Conservation (phyloP, 1,140 invertebrate species). For the Anastatus disparis region DNA sequence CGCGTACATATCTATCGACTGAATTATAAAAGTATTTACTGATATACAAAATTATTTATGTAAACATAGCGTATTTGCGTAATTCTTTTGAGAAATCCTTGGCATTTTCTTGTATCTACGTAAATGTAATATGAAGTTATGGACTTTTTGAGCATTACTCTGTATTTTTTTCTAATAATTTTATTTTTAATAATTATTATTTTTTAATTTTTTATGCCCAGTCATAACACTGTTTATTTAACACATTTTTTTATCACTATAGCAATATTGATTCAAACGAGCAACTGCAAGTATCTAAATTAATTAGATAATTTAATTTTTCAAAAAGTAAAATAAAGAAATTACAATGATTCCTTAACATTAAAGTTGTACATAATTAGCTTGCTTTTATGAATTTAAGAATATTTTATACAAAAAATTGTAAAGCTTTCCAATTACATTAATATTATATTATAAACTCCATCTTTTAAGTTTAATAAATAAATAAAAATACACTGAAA, state of each 20-base stretch:
- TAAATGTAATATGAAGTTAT: constrained; percentile 12
- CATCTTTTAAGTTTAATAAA: constrained; percentile 12
- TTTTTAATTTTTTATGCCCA: not conserved
- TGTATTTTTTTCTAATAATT: not conserved
- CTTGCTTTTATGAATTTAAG: not conserved
- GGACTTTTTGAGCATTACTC: not conserved
- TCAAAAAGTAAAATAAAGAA: not conserved
- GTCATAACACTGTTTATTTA: not conserved
- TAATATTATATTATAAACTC: not conserved
- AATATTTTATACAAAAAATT: constrained; percentile 28
- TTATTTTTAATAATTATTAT: not conserved
- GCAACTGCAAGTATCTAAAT: not conserved
- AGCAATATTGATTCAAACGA: not conserved
- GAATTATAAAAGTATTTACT: constrained; percentile 7
- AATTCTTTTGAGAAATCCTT: not conserved
- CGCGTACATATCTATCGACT: not conserved
- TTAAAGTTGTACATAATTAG: not conserved
- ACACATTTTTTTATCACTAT: not conserved
- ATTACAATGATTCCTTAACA: not conserved
- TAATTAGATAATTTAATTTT: not conserved
- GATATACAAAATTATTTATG: constrained; percentile 18
- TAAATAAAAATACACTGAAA: constrained; percentile 17
- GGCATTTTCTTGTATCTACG: constrained; percentile 15
- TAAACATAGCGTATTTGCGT: not conserved
- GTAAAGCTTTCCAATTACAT: constrained; percentile 12